Evolutionary conservation across 35 echinoderm and acorn worm species (phyloP), one percentile per base, ranked within the genome.

Genomic region (Ophiothrix spiculata): DNA sequence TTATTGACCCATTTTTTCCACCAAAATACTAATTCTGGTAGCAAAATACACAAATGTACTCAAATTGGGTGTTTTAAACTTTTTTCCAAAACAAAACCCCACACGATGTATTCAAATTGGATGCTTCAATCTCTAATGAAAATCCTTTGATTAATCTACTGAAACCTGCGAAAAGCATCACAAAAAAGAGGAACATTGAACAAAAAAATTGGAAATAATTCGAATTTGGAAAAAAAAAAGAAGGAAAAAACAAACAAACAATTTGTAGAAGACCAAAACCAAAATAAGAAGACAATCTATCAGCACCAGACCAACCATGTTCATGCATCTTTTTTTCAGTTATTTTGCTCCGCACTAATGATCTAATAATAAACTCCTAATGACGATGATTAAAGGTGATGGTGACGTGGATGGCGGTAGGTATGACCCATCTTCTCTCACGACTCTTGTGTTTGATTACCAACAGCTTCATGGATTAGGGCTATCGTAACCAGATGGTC

Each of bases 361-460:
- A n/a, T 69, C 60, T 69, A 69, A 69, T 69, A 69, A 69, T 69
- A 69, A 6, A 2, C 60, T 28, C 45, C 45, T 21, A 69, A 69
- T 69, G 25, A 69, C 25, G 60, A 12, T 69, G 60, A 69, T 69
- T 15, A 69, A 28, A 69, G 60, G 3, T 1, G 60, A 69, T 69
- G 60, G 60, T 69, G 29, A 25, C 17, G 60, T 15, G 60, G 6
- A 25, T 69, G 23, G 4, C 16, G 25, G 16, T 2, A 6, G 60
- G 60, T 69, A n/a, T 28, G 23, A 28, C 25, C 60, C 60, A 25
- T 69, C 4, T 1, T 10, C 60, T 69, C 60, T 69, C 60, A 69
- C 60, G 23, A 69, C 60, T 69, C 60, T 69, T 69, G 60, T 69
- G 60, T 69, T 69, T 69, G 60, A 69, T 69, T 69, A 69, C 60